A percentile compares a stretch with the other conserved stretches of the same genome.
phyloP scores from a whole-genome alignment of 2,797 vertebrate genomes.

The Rachycentron canadum region DNA sequence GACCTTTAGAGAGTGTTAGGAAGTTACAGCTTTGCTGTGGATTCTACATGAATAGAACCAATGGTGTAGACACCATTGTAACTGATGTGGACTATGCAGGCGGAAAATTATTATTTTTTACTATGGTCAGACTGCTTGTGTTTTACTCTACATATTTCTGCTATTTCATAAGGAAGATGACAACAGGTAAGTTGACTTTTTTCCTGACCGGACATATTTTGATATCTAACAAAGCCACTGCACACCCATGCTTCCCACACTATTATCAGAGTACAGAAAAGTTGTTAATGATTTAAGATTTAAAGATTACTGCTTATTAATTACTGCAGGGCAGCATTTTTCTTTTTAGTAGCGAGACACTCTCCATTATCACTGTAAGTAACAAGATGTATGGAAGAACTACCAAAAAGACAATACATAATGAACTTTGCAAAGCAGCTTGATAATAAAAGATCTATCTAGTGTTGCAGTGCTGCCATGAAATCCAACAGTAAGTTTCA shows the following conservation, averaged over 20 bases:
- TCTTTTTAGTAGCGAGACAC: neutral
- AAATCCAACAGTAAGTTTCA: conserved; percentile 3
- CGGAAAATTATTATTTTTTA: neutral
- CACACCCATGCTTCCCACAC: neutral
- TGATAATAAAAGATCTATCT: neutral
- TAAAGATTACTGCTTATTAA: neutral
- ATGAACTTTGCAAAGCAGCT: neutral
- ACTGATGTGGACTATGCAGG: neutral
- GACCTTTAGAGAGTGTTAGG: conserved; percentile 5
- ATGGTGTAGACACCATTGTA: neutral
- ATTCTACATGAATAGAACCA: neutral
- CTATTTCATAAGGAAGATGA: neutral
- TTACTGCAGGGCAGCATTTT: neutral
- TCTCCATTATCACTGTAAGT: neutral
- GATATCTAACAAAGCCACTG: neutral
- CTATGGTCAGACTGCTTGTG: neutral
- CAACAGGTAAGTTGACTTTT: conserved; percentile 1
- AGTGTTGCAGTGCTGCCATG: neutral
- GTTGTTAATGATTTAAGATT: neutral
- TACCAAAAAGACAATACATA: neutral
- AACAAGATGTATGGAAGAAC: conserved; percentile 6
- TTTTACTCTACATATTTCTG: neutral
- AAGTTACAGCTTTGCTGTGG: neutral
- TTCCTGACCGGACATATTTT: neutral
- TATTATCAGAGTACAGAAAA: neutral